Base-by-base conservation (phyloP, 2,797 vertebrate species). In the Schizothorax lantsangensis region DNA sequence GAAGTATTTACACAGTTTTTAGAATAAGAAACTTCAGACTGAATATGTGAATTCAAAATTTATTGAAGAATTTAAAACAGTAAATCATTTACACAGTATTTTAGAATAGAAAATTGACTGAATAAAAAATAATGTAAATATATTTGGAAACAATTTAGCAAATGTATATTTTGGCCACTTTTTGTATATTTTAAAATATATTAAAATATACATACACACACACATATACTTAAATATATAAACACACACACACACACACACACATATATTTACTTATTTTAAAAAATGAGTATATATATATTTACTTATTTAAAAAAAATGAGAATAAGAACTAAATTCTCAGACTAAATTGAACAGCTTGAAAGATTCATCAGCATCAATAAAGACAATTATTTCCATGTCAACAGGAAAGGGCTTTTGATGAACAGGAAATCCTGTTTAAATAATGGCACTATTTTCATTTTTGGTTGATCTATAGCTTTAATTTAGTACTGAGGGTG, bases 391-490 rank as follows among this genome's bases (percentile, higher is more conserved):
- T 1, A 49, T 81, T 23, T 38, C 14, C 36, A 59, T 21, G 17
- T 59, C 38, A 59, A 26, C 52, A 83, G 81, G 47, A 52, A 81
- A 52, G 6, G 12, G 30, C 17, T 52, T 26, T 9, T 38, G 26
- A n/a, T 52, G 38, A 71, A 54, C 66, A 82, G 80, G 26, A 45
- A 33, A 33, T 59, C 57, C 57, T 59, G 57, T 59, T 66, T 33
- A 52, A 17, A 33, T 21, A 11, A 78, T 54, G 30, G 5, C 74
- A 78, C 4, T 59, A 11, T 30, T 30, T 43, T 19, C 2, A 47
- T 21, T 49, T 49, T 38, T 49, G 26, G 62, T 4, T 49, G 40
- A 69, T 68, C 21, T 69, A 49, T 71, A 36, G 30, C 30, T n/a
- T 82, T 49, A 81, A 49, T 52, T 81, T 8, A 69, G 7, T 12